Base-by-base conservation (phyloP, 64 coral and sea anemone species). In the Actinia equina region DNA sequence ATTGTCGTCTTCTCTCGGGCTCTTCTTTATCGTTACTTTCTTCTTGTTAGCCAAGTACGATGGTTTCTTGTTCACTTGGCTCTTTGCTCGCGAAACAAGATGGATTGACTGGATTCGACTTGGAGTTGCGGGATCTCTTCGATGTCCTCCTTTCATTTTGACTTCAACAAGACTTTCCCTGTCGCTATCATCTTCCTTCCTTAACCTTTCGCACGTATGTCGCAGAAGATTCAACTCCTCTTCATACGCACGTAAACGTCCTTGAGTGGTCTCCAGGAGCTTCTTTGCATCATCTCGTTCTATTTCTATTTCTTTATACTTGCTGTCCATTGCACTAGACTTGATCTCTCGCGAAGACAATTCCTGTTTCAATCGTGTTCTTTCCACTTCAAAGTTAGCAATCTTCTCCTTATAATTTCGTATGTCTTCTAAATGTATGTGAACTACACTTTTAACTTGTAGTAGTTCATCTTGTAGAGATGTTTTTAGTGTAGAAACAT, bases 111-210 rank as follows among this genome's bases (percentile, higher is more conserved):
- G 83, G 6, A 85, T 85, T 60, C 83, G 83, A 42, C 83, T 63
- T 27, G 83, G 52, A 52, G 53, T 60, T 52, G 52, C 83, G 5
- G 83, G 42, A 85, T 58, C 59, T 17, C 59, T 44, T 22, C 83
- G 23, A 17, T 59, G 26, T 7, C 52, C 30, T 26, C 55, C 30
- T 37, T 85, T 85, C 83, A 85, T 58, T 63, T 60, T 85, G 3
- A 85, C 83, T 85, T 85, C 83, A 26, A 85, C 83, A 42, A 85
- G 83, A 44, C 23, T 85, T 30, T 85, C 83, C 53, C 55, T 19
- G 25, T 85, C 83, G 59, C 83, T 85, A n/a, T 85, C 83, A 53
- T 85, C 42, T 10, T 55, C 51, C 0, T 30, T 26, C 41, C 59
- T 19, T 18, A 85, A 17, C 17, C 59, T 59, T 25, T 60, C 59